Conservation (phyloP, 2,888 invertebrate genomes). For the Ypsolopha sequella region DNA sequence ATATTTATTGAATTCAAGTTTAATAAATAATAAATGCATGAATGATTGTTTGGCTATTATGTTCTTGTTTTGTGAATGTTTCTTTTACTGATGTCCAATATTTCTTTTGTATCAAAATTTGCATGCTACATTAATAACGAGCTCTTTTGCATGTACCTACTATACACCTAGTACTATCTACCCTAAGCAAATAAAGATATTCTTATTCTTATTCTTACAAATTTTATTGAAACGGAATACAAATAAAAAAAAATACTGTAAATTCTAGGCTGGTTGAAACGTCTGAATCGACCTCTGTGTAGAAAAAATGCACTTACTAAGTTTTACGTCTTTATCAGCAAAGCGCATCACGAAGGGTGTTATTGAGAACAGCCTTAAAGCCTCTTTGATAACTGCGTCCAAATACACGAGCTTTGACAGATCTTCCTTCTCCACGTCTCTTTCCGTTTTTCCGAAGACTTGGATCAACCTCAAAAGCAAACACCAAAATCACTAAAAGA, state of each 20-base stretch:
- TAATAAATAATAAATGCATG: no score
- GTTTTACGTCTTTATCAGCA: conserved; percentile 34
- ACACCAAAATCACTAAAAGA: no score
- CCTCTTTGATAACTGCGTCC: conserved; percentile 46
- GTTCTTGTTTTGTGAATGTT: no score
- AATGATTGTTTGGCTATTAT: no score
- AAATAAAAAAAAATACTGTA: background rate
- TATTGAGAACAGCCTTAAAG: conserved; percentile 38
- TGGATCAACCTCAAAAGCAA: conserved; percentile 23
- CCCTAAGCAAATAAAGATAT: no score
- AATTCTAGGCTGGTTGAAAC: background rate
- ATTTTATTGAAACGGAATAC: no score
- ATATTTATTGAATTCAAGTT: no score
- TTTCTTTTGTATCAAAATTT: no score
- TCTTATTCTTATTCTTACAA: no score
- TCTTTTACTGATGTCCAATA: no score
- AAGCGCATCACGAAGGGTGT: conserved; percentile 35
- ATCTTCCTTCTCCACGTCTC: conserved; percentile 38
- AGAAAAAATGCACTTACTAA: conserved; percentile 26
- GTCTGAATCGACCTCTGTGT: background rate
- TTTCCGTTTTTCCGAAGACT: conserved; percentile 32
- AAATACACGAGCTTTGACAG: conserved; percentile 34
- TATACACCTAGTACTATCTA: no score
- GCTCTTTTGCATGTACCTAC: no score
- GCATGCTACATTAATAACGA: background rate